Evolutionary conservation across 2,888 invertebrate species (phyloP).

Genomic region (Heliconius ismenius): DNA sequence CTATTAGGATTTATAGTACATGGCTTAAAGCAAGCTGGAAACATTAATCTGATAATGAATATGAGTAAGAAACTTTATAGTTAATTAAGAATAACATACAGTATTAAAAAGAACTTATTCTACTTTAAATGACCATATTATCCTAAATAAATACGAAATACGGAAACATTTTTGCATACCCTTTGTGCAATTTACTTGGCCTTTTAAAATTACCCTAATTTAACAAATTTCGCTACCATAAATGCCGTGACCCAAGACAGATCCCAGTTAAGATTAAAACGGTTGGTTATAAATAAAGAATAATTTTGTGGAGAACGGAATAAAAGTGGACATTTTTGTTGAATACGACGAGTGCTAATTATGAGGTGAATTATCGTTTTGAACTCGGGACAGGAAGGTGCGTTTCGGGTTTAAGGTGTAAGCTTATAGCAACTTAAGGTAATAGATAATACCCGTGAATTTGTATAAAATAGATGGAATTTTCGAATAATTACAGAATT

Average conservation of each 20-base stretch:
- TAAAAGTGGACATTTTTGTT: conserved; percentile 71
- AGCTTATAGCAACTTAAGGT: conserved; percentile 24
- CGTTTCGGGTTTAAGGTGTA: conserved; percentile 41
- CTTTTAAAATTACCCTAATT: conserved; percentile 37
- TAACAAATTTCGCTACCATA: conserved; percentile 37
- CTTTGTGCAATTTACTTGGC: conserved; percentile 32
- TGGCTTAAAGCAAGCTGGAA: background rate
- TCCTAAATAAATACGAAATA: conserved; percentile 21
- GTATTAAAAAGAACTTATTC: background rate
- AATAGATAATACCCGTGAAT: background rate
- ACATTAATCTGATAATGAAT: no score
- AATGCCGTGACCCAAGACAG: conserved; percentile 46
- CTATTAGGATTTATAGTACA: background rate
- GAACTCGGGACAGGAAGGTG: conserved; percentile 50
- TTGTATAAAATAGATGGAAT: background rate
- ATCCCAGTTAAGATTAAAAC: conserved; percentile 61
- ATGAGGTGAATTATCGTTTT: conserved; percentile 72
- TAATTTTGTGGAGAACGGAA: conserved; percentile 63
- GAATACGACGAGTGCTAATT: conserved; percentile 77
- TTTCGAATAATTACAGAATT: background rate
- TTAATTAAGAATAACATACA: background rate
- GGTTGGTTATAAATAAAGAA: conserved; percentile 65
- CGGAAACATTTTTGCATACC: conserved; percentile 32
- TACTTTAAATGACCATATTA: conserved; percentile 3
- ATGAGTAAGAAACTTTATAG: background rate